Conservation (phyloP, 2,797 vertebrate genomes). For the Enteromius trimaculatus region DNA sequence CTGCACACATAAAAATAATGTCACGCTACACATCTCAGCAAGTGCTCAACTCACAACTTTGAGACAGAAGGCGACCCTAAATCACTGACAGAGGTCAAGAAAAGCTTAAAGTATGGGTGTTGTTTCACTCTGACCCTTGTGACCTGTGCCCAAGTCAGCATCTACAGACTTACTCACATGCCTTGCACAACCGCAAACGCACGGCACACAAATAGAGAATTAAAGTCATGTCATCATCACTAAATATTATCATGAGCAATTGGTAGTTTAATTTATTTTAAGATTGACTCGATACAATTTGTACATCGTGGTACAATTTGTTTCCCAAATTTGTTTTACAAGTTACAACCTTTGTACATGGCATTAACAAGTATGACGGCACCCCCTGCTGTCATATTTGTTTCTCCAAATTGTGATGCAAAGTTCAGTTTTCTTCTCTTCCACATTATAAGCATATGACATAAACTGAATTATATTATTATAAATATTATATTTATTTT, state of each 20-base stretch:
- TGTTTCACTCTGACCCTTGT: constrained; percentile 36
- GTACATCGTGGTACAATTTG: neutral
- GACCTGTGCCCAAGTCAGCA: constrained; percentile 27
- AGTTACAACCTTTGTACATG: constrained; percentile 32
- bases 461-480: too few species aligned
- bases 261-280: constrained; percentile 8
- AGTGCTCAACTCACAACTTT: neutral
- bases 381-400: constrained; percentile 72
- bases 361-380: constrained; percentile 70
- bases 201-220: neutral
- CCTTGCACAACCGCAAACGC: constrained; percentile 27
- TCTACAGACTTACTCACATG: constrained; percentile 12
- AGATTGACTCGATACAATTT: neutral
- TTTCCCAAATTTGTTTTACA: neutral
- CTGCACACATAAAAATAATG: neutral
- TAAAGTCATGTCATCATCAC: constrained; percentile 21
- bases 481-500: neutral
- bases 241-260: constrained; percentile 11
- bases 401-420: neutral
- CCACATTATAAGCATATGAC: neutral
- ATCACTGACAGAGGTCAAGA: constrained; percentile 12
- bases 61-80: neutral
- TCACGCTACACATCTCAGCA: neutral
- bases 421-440: neutral
- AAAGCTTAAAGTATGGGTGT: constrained; percentile 11